Evolutionary conservation across 2,797 vertebrate species (phyloP).

Genomic region (Pelodytes ibericus): DNA sequence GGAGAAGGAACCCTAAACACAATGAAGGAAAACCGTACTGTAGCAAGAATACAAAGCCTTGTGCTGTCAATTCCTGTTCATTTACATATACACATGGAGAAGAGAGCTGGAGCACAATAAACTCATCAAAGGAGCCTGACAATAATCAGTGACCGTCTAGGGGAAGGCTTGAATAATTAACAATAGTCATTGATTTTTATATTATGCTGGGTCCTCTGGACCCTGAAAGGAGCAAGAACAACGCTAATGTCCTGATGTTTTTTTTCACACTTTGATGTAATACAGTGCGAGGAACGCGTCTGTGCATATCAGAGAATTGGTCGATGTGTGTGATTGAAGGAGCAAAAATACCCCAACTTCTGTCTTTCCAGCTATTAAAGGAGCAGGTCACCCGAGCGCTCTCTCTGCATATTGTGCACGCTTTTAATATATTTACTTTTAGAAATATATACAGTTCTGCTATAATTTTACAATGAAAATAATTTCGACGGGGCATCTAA

Average conservation of each 20-base stretch:
- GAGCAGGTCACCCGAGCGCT: too few species aligned
- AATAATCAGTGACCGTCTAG: neutral
- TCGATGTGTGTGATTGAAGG: too few species aligned
- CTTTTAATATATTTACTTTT: too few species aligned
- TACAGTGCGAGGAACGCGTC: neutral
- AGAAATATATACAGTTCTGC: too few species aligned
- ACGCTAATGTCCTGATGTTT: neutral
- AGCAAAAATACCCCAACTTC: too few species aligned
- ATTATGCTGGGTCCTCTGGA: neutral
- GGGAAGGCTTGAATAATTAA: neutral
- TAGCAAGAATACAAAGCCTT: neutral
- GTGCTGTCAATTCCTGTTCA: neutral
- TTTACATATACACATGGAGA: neutral
- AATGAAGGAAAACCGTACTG: neutral
- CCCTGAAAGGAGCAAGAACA: neutral
- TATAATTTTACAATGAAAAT: too few species aligned
- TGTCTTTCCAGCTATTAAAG: too few species aligned
- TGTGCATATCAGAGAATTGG: neutral
- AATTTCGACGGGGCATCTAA: too few species aligned
- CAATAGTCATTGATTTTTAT: conserved; percentile 6
- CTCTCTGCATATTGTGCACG: too few species aligned
- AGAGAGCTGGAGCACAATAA: neutral
- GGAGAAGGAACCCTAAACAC: neutral
- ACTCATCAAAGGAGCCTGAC: neutral
- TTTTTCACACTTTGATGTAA: neutral